Conservation (phyloP, 1,140 invertebrate species). For the Globodera ellingtonae region DNA sequence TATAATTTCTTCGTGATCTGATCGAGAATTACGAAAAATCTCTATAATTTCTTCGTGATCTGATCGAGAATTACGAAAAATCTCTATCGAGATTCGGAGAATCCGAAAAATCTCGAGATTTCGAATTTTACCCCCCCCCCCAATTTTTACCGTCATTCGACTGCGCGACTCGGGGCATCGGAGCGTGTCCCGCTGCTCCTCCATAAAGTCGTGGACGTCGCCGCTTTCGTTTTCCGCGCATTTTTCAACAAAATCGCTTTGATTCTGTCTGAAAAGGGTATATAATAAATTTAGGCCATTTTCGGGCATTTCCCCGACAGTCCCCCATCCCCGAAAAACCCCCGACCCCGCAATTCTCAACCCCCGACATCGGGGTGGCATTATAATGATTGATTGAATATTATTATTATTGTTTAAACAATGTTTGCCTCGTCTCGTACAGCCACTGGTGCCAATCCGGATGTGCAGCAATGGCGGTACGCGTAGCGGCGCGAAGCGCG, state of each 20-base stretch:
- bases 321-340: no score
- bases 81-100: no score
- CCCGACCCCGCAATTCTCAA: no score
- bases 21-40: no score
- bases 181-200: not conserved
- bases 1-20: no score
- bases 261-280: not conserved
- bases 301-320: not conserved
- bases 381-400: no score
- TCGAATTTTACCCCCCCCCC: no score
- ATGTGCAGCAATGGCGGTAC: not conserved
- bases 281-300: not conserved
- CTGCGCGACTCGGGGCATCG: not conserved
- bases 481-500: not conserved
- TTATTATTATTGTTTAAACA: not conserved
- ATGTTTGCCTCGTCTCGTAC: not conserved
- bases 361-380: no score
- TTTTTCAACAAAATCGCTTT: not conserved
- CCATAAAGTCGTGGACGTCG: not conserved
- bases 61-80: no score
- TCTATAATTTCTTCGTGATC: no score
- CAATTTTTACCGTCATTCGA: not conserved
- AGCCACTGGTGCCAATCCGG: not conserved
- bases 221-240: not conserved
- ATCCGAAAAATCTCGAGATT: no score